These are phyloP conservation scores for Volucella zonaria DNA, from an alignment of 2,888 invertebrate species.

Conservation along the genomic window DNA sequence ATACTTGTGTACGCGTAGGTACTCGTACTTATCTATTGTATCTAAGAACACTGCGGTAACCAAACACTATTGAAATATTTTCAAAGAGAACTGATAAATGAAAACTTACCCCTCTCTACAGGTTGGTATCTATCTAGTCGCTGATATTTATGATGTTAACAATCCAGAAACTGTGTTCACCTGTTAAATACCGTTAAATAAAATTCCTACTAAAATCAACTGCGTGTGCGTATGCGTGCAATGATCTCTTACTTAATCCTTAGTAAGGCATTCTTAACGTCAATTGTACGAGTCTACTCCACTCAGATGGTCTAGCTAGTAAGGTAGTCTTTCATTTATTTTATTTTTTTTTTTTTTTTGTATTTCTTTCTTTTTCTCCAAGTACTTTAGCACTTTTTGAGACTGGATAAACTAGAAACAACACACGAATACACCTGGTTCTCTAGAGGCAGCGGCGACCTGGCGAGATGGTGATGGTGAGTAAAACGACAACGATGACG, in stretches of 20 bases:
- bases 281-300: constrained; percentile 12
- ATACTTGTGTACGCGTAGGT: background rate
- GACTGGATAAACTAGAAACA: constrained; percentile 71
- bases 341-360: constrained; percentile 40
- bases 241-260: constrained; percentile 69
- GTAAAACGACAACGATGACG: constrained; percentile 49
- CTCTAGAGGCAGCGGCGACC: constrained; percentile 42
- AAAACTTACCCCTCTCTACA: constrained; percentile 43
- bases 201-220: constrained; percentile 47
- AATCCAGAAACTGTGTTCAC: constrained; percentile 54
- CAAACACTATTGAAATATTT: background rate
- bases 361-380: constrained; percentile 18
- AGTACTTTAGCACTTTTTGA: constrained; percentile 65
- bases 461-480: background rate
- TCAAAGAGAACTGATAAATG: background rate
- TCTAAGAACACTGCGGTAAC: background rate
- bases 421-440: constrained; percentile 68
- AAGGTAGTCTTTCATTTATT: constrained; percentile 23
- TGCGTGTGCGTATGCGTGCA: constrained; percentile 28
- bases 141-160: constrained; percentile 22
- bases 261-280: constrained; percentile 51
- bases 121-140: constrained; percentile 6
- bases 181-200: constrained; percentile 60
- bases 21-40: background rate
- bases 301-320: too few relatives aligned